Conservation (phyloP, 2,797 vertebrate genomes). For the Brachyalestes nurse region DNA sequence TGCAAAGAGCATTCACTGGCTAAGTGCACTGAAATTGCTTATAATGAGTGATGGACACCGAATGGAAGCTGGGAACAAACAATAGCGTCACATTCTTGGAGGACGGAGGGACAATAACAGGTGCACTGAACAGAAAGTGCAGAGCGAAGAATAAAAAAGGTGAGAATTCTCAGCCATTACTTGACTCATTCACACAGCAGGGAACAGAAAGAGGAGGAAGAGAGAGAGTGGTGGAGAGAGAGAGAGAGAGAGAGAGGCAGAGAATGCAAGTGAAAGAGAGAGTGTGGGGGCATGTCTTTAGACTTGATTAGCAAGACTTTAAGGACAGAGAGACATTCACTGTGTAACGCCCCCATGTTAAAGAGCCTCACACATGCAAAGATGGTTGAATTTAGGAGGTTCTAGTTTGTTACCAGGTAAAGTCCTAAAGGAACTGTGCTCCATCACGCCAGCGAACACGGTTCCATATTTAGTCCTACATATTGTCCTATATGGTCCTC, state of each 20-base stretch:
- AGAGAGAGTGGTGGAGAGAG: conserved; percentile 39
- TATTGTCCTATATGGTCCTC: too few species aligned
- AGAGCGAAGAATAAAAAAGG: conserved; percentile 56
- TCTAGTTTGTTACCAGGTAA: conserved; percentile 24
- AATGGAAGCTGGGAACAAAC: conserved; percentile 65
- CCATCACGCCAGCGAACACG: too few species aligned
- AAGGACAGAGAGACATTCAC: conserved; percentile 26
- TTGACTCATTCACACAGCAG: conserved; percentile 69
- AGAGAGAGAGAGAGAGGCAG: conserved; percentile 47
- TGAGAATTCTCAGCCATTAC: conserved; percentile 70
- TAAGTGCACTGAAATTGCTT: conserved; percentile 61
- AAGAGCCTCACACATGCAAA: neutral
- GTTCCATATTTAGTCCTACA: too few species aligned
- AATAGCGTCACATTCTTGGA: conserved; percentile 53
- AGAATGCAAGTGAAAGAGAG: conserved; percentile 24
- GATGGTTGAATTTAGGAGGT: conserved; percentile 4
- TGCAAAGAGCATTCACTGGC: conserved; percentile 46
- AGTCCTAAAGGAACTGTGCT: neutral
- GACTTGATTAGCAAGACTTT: conserved; percentile 46
- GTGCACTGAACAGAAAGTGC: conserved; percentile 43
- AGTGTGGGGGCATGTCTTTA: conserved; percentile 25
- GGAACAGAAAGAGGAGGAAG: conserved; percentile 54
- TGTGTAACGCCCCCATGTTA: conserved; percentile 25
- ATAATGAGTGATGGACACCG: conserved; percentile 48
- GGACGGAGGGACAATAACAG: conserved; percentile 53